Evolutionary conservation across 2,113 vertebrate genomes (phyloP), one percentile per base, ranked within the genome.

Genomic region (Phalacrocorax brasilianus): DNA sequence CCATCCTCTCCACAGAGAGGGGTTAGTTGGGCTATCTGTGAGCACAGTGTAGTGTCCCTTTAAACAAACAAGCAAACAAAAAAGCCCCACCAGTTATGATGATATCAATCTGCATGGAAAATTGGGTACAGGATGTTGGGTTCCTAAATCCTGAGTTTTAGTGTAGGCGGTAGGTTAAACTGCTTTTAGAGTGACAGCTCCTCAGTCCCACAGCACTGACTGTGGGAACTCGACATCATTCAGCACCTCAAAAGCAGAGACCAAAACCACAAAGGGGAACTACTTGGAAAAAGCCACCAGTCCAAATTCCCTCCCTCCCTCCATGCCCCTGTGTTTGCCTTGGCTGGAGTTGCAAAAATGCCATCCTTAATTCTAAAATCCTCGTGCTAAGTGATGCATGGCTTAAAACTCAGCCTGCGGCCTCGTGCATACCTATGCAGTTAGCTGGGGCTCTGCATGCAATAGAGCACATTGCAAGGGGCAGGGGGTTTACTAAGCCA

Each of bases 361-460:
- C 20, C 62, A 38, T 45, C 49, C 55, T 72, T 72, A 61, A 32
- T 33, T 52, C 45, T 28, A 14, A 72, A 27, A 27, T 42, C 40
- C 77, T 62, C 19, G 12, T 24, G 32, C 70, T 42, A 66, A 73
- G 58, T 15, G 66, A 30, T 53, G 81, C 20, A 0, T 70, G 77
- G 22, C 74, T 91, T 75, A 49, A 91, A 85, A 5, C 18, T 50
- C 65, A 14, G 18, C 13, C 55, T 33, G 66, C 45, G 81, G 16
- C 49, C 38, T 85, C 6, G 0, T 9, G 16, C 53, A 0, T 14
- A 35, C 30, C 61, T 10, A 0, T 12, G 22, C 50, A 17, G 24
- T 14, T 61, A 52, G 27, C 20, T 0, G 0, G 61, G 38, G n/a
- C 38, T 85, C 62, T 66, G 58, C 23, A 4, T 9, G 49, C 67